These are phyloP conservation scores for Psilopogon haemacephalus DNA, from an alignment of 2,113 vertebrate species.

Conservation along the genomic window DNA sequence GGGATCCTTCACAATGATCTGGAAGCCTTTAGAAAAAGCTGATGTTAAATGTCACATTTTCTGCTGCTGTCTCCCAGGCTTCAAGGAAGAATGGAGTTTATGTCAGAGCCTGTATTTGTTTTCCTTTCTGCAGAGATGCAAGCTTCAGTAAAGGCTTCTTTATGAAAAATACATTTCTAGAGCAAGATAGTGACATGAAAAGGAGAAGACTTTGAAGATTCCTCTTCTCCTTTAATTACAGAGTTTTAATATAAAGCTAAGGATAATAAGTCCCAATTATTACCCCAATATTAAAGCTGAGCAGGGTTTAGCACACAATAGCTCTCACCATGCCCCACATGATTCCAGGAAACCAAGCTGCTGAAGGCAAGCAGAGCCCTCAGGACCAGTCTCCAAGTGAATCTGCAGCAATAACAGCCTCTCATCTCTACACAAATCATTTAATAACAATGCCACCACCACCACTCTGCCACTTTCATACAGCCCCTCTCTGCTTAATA, in stretches of 20 bases:
- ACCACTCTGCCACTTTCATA: rapidly evolving
- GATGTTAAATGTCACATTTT: conserved; percentile 59
- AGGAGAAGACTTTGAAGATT: background rate
- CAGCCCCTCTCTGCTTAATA: background rate
- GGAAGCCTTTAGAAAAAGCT: conserved; percentile 32
- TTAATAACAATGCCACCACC: background rate
- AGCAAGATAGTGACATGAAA: rapidly evolving
- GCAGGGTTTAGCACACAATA: background rate
- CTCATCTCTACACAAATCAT: background rate
- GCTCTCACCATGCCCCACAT: background rate
- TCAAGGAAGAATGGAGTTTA: conserved; percentile 34
- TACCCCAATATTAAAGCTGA: background rate
- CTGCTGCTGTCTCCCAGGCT: conserved; percentile 30
- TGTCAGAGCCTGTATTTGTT: conserved; percentile 14
- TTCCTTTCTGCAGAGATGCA: background rate
- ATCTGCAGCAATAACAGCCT: background rate
- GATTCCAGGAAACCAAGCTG: background rate
- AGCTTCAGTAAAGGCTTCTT: background rate
- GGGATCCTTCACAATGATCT: conserved; percentile 36
- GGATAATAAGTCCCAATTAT: background rate
- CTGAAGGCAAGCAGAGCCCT: rapidly evolving
- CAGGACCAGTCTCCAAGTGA: background rate
- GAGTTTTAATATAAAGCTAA: background rate
- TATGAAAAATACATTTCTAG: background rate
- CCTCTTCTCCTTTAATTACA: background rate